Conservation (phyloP, 2,797 vertebrate genomes). For the Pangasius larnaudii region DNA sequence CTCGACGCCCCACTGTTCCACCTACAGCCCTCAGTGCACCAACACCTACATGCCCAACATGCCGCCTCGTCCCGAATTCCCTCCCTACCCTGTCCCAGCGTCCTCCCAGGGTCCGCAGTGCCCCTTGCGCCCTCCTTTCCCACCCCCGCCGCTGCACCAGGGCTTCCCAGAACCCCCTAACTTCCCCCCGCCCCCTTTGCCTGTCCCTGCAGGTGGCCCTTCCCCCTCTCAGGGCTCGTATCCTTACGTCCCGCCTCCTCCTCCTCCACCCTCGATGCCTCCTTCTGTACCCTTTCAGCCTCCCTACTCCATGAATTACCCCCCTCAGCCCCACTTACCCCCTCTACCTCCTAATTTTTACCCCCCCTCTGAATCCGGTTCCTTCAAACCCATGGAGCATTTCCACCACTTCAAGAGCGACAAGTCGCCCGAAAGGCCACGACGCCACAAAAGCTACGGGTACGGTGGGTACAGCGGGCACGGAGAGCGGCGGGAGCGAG, state of each 20-base stretch:
- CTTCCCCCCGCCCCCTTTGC: conserved; percentile 87
- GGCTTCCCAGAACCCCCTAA: conserved; percentile 86
- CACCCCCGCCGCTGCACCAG: conserved; percentile 81
- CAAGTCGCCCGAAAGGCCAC: conserved; percentile 83
- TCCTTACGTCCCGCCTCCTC: conserved; percentile 84
- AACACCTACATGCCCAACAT: conserved; percentile 73
- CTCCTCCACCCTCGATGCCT: conserved; percentile 79
- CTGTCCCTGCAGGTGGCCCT: conserved; percentile 72
- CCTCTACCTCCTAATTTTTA: conserved; percentile 86
- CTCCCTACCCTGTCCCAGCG: conserved; percentile 84
- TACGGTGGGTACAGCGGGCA: conserved; percentile 79
- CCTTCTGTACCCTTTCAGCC: conserved; percentile 84
- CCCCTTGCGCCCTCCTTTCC: conserved; percentile 81
- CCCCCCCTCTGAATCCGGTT: conserved; percentile 72
- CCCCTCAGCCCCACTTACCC: conserved; percentile 82
- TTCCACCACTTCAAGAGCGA: conserved; percentile 83
- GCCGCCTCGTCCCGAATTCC: conserved; percentile 84
- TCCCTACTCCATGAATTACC: conserved; percentile 83
- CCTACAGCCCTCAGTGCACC: conserved; percentile 78
- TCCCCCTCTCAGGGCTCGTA: conserved; percentile 81
- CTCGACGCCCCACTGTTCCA: conserved; percentile 69
- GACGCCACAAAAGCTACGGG: conserved; percentile 83
- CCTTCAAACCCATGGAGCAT: conserved; percentile 70
- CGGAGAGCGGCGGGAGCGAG: conserved; percentile 84
- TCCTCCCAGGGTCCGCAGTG: conserved; percentile 74